phyloP scores from a whole-genome alignment of 2,888 invertebrate species.

The Pyrgus malvae region DNA sequence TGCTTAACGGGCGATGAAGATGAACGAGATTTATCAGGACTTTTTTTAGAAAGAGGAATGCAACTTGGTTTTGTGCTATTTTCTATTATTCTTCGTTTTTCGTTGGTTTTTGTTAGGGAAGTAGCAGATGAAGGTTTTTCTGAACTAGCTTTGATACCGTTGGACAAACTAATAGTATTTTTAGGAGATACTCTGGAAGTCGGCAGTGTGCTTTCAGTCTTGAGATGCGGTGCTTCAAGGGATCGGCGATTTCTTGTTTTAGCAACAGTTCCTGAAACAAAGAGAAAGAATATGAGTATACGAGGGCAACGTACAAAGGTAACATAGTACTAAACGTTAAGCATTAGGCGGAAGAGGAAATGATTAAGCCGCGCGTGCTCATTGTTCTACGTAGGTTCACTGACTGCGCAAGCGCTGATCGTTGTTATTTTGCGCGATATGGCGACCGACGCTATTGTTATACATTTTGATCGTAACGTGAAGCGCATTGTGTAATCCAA shows the following conservation, averaged over 20 bases:
- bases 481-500: conserved; percentile 42
- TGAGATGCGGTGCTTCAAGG: conserved; percentile 64
- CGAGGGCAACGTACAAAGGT: background rate
- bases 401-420: conserved; percentile 60
- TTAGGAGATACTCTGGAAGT: conserved; percentile 76
- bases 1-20: conserved; percentile 67
- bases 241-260: conserved; percentile 66
- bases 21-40: conserved; percentile 54
- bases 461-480: conserved; percentile 39
- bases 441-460: conserved; percentile 54
- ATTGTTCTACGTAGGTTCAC: conserved; percentile 69
- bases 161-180: conserved; percentile 63
- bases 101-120: conserved; percentile 52
- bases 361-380: conserved; percentile 57
- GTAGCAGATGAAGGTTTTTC: conserved; percentile 53
- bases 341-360: conserved; percentile 55
- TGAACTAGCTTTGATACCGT: conserved; percentile 60
- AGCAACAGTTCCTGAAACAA: conserved; percentile 70
- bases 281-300: conserved; percentile 31
- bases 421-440: conserved; percentile 59
- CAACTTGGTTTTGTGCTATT: conserved; percentile 61
- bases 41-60: conserved; percentile 71
- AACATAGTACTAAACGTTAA: conserved; percentile 13
- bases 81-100: conserved; percentile 65
- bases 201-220: conserved; percentile 74